Percentiles rank a stretch among this genome's conserved stretches.
Evolutionary conservation across 1,140 invertebrate genomes (phyloP).

Genomic region (Drosophila repleta): DNA sequence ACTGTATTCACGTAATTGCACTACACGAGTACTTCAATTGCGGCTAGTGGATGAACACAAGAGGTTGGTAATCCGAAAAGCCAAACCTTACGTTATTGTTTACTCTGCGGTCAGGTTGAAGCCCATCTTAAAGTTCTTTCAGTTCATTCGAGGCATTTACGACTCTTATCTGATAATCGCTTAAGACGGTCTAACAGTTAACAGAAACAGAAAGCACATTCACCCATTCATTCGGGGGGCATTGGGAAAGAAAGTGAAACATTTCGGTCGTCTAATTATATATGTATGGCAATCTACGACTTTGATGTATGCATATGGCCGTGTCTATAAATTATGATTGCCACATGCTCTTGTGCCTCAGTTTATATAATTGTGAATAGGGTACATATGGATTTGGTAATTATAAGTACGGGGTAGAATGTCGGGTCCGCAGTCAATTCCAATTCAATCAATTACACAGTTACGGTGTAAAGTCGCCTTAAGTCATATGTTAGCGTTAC

Average conservation of each 20-base stretch:
- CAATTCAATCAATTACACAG: constrained; percentile 52
- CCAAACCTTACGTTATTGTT: neutral
- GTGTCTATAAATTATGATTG: constrained; percentile 21
- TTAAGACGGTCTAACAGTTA: too few relatives aligned
- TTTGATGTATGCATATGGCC: constrained; percentile 16
- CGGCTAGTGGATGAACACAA: neutral
- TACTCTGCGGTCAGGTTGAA: neutral
- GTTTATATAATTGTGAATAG: constrained; percentile 19
- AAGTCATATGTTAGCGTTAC: constrained; percentile 11
- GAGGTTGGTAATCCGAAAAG: neutral
- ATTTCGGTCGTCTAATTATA: neutral
- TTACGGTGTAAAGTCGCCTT: constrained; percentile 13
- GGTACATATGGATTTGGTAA: constrained; percentile 15
- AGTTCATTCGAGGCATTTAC: too few relatives aligned
- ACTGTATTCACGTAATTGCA: neutral
- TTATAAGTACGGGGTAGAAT: constrained; percentile 38
- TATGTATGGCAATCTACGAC: constrained; percentile 8
- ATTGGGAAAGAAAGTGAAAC: constrained; percentile 15
- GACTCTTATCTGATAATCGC: too few relatives aligned
- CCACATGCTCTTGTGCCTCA: neutral
- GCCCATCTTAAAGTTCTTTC: neutral
- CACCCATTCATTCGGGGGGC: neutral
- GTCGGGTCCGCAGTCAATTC: constrained; percentile 18
- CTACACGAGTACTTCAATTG: constrained; percentile 5
- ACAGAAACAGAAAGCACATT: too few relatives aligned